These are phyloP conservation scores for Marasmarcha lunaedactyla DNA, from an alignment of 2,888 invertebrate genomes.

Conservation along the genomic window DNA sequence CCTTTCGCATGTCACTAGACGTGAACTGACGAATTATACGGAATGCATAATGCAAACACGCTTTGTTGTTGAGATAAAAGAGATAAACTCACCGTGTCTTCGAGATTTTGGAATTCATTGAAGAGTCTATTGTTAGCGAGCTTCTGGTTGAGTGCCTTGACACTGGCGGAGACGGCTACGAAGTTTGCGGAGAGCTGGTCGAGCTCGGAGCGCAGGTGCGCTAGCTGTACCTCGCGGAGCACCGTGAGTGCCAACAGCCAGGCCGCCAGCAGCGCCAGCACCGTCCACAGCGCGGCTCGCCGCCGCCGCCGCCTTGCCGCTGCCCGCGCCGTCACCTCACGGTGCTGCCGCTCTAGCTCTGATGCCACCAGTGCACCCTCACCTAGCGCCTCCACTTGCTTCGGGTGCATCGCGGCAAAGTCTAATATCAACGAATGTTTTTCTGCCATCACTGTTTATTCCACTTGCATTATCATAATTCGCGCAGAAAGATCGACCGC, in stretches of 20 bases:
- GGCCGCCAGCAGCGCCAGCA: conserved; percentile 29
- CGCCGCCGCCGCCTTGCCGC: conserved; percentile 27
- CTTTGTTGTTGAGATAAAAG: too few species aligned
- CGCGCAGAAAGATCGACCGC: not conserved
- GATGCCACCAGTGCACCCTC: conserved; percentile 54
- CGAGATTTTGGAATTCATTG: conserved; percentile 43
- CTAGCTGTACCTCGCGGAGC: conserved; percentile 44
- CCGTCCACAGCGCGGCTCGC: conserved; percentile 24
- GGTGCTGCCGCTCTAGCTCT: conserved; percentile 53
- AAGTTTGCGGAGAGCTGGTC: conserved; percentile 48
- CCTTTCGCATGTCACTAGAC: too few species aligned
- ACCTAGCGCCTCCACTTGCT: conserved; percentile 34
- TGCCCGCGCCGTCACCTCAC: conserved; percentile 32
- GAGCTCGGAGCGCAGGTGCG: conserved; percentile 39
- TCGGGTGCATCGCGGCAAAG: conserved; percentile 43
- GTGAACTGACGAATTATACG: too few species aligned
- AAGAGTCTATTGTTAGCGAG: conserved; percentile 42
- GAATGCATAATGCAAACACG: too few species aligned
- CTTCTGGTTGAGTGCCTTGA: conserved; percentile 45
- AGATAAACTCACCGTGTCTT: conserved; percentile 48
- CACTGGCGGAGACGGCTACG: conserved; percentile 41
- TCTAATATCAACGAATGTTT: conserved; percentile 49
- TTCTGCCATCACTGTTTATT: conserved; percentile 37
- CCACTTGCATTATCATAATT: not conserved
- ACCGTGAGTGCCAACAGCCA: conserved; percentile 45